Conservation (phyloP, 1,140 invertebrate species). For the Rhopalosiphum padi region DNA sequence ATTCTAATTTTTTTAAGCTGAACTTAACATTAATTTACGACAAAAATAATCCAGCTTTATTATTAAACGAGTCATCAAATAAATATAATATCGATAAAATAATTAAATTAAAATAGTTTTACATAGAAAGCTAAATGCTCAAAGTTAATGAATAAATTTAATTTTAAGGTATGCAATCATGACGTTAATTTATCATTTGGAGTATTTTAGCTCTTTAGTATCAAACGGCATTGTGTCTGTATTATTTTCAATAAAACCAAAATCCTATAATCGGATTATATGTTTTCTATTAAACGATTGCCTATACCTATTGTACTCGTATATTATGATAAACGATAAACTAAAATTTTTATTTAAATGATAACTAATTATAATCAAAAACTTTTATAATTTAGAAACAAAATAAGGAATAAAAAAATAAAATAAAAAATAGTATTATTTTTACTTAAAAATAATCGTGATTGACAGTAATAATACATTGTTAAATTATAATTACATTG, state of each 20-base stretch:
- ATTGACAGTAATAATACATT: slow-evolving; percentile 12
- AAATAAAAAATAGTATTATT: not conserved
- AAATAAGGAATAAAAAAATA: not conserved
- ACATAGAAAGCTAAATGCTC: not conserved
- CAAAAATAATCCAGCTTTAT: not conserved
- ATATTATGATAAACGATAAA: not conserved
- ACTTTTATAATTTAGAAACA: not conserved
- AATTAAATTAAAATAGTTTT: not conserved
- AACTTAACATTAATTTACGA: not conserved
- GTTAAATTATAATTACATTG: slow-evolving; percentile 10
- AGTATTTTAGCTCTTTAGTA: not conserved
- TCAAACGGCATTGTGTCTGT: not conserved
- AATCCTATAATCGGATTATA: not conserved
- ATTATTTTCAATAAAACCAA: not conserved
- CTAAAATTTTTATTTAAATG: not conserved
- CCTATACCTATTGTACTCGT: not conserved
- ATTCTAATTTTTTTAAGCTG: not conserved
- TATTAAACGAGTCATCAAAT: not conserved
- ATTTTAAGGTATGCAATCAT: not conserved
- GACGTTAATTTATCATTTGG: not conserved
- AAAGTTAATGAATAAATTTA: too few species aligned
- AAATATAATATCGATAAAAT: not conserved
- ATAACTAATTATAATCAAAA: not conserved
- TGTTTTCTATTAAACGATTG: not conserved
- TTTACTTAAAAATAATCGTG: not conserved